Base-by-base conservation (phyloP, 2,113 vertebrate species). In the Sapayoa aenigma region DNA sequence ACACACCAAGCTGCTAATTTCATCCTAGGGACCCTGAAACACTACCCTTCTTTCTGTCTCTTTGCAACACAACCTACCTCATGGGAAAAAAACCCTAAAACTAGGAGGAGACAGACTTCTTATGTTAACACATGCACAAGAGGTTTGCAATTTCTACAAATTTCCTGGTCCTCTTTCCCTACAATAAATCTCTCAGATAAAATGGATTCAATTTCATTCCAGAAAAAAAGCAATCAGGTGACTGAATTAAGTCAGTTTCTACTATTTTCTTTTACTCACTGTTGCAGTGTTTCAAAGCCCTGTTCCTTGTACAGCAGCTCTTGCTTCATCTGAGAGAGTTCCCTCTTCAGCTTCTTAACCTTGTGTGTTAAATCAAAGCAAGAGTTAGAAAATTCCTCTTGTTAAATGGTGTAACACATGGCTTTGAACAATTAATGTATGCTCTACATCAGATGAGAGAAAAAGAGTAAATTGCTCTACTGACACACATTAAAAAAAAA, bases 261-360 rank as follows among this genome's bases (percentile, higher is more conserved):
- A 80, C 65, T 81, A 49, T 89, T 95, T 92, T 84, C 41, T 94
- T 84, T 95, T 98, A 98, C 98, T 98, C 94, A 99, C 98, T 98
- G 98, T 95, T 98, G 98, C 83, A 99, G 86, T 23, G 98, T 99
- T 92, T 98, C 98, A 97, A 98, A 98, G 92, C 98, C 98, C 97
- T 98, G 98, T 75, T 99, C 98, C 93, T 98, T 99, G 94, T 98
- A 98, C 56, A 98, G 93, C 82, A 98, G 96, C 85, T 99, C 98
- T 95, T 99, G 98, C 95, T 98, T 99, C 98, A 99, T 98, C 92
- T 98, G 98, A 49, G 96, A 98, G 58, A 99, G 98, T 65, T 99
- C 98, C 90, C 98, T 94, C 97, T 98, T 99, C 96, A 99, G 97
- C 94, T 98, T 98, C 96, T 98, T 98, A 93, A 99, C 98, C 98